Evolutionary conservation across 2,888 invertebrate species (phyloP).

Genomic region (Drosophila paramelanica): DNA sequence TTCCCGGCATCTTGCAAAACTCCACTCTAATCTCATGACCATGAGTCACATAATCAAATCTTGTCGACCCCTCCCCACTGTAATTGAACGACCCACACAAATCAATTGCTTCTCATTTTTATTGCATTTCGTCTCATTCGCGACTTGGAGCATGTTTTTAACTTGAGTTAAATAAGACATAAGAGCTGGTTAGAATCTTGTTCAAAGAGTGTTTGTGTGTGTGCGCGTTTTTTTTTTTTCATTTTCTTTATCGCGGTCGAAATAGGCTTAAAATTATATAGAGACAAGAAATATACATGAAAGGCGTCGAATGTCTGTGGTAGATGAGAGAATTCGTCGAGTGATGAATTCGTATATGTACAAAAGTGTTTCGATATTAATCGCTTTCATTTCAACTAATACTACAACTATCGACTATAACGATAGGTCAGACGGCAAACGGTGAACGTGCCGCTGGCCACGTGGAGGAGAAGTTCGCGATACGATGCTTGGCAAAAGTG

Average conservation of each 20-base stretch:
- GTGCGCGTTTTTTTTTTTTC: conserved; percentile 63
- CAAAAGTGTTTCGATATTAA: conserved; percentile 60
- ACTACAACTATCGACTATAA: conserved; percentile 72
- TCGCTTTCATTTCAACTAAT: conserved; percentile 74
- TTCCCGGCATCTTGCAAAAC: too few species aligned
- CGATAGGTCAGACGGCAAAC: conserved; percentile 41
- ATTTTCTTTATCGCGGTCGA: conserved; percentile 84
- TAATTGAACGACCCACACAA: too few species aligned
- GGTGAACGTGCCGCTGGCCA: conserved; percentile 5
- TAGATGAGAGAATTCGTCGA: conserved; percentile 43
- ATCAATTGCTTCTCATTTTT: conserved; percentile 31
- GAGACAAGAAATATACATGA: conserved; percentile 74
- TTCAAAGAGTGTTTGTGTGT: conserved; percentile 9
- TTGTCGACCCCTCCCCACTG: neutral
- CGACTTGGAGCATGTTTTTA: conserved; percentile 9
- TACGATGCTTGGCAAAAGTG: conserved; percentile 38
- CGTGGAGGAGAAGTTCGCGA: conserved; percentile 50
- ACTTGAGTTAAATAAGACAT: conserved; percentile 18
- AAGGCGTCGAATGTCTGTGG: conserved; percentile 65
- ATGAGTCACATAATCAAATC: too few species aligned
- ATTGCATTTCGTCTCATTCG: conserved; percentile 36
- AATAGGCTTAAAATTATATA: conserved; percentile 84
- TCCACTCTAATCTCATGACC: too few species aligned
- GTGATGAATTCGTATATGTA: conserved; percentile 56
- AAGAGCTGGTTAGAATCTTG: conserved; percentile 15